phyloP scores from a whole-genome alignment of 2,113 vertebrate genomes.

The Psophia crepitans region DNA sequence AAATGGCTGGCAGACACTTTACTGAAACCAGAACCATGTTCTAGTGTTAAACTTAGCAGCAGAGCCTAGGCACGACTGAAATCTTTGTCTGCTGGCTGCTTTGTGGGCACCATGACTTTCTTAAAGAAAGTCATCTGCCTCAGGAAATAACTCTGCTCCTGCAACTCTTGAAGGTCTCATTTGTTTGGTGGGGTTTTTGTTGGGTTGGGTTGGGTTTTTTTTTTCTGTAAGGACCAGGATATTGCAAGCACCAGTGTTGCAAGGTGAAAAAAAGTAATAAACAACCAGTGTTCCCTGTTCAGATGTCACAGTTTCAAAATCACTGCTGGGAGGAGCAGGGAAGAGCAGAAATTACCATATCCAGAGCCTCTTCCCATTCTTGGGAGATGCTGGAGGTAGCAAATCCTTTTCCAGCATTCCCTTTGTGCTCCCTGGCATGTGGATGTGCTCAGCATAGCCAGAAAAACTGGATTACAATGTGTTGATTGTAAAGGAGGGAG shows the following conservation, averaged over 20 bases:
- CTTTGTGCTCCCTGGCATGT: background rate
- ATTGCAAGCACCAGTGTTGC: background rate
- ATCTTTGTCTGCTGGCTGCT: background rate
- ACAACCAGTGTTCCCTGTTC: background rate
- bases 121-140: background rate
- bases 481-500: background rate
- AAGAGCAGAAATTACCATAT: background rate
- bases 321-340: background rate
- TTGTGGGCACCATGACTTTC: background rate
- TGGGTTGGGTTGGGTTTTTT: background rate
- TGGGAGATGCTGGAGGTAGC: background rate
- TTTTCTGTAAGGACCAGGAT: background rate
- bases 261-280: background rate
- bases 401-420: background rate
- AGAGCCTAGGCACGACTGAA: background rate
- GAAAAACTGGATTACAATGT: slow-evolving; percentile 26
- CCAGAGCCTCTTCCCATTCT: background rate
- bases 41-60: background rate
- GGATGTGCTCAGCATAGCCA: background rate
- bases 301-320: background rate
- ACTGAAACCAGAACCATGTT: background rate
- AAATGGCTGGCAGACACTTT: background rate
- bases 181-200: background rate
- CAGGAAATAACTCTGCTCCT: background rate
- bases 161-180: background rate